Evolutionary conservation across 2,888 invertebrate species (phyloP), one percentile per base, ranked within the genome.

Genomic region (Galeopsomyia nigrocyanea): DNA sequence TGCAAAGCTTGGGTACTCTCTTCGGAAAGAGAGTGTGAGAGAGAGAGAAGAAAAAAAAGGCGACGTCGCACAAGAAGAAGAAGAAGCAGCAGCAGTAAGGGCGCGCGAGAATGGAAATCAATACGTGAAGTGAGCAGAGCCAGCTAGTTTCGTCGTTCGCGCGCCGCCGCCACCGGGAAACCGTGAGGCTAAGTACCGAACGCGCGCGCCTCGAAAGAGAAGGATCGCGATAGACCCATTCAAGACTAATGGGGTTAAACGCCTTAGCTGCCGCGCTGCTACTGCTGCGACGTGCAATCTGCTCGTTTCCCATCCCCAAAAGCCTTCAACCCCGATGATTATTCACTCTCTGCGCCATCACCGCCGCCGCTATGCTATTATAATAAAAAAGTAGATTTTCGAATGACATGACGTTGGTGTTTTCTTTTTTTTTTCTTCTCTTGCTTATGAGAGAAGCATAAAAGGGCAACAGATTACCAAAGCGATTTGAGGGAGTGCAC

Each of bases 191-290:
- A 70, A 73, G 75, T 74, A 68, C 72, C 71, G 67, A 2, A 16
- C 7, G 39, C 50, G 49, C 60, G n/a, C n/a, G n/a, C n/a, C n/a
- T n/a, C n/a, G 68, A 21, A 47, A 57, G 57, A 49, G 66, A 50
- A 69, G 69, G 75, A 76, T 77, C 74, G 76, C 77, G 76, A 58
- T 58, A 55, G 68, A 78, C 78, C 82, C 83, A 81, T 83, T 83
- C 80, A 81, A 77, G 80, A 84, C 84, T 85, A 85, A 85, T 85
- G 85, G 85, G 84, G 84, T 85, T 85, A 84, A 85, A 84, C 84
- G 85, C 84, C 84, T 83, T 80, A 80, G 83, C 80, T 80, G 80
- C 21, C 0, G 49, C 53, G 21, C n/a, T n/a, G n/a, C n/a, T n/a
- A n/a, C n/a, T n/a, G n/a, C n/a, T n/a, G n/a, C 56, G 68, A 22